These are phyloP conservation scores for Chrosomus eos DNA, from an alignment of 2,797 vertebrate genomes.

Conservation along the genomic window DNA sequence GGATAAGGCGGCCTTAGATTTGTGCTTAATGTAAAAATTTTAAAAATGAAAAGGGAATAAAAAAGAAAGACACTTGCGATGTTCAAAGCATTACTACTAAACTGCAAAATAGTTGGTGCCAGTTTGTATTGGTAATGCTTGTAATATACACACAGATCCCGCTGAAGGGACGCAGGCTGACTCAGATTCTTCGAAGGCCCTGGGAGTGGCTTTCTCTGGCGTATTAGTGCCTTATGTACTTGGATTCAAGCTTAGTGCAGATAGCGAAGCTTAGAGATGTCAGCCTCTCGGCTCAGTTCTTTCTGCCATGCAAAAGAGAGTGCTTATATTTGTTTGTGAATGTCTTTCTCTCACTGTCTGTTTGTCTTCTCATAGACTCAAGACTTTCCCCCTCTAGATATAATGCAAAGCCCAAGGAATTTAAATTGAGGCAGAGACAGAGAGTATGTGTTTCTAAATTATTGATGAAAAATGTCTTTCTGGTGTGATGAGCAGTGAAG, in stretches of 20 bases:
- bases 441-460: not conserved
- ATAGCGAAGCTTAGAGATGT: slow-evolving; percentile 18
- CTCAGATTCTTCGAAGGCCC: slow-evolving; percentile 27
- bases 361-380: slow-evolving; percentile 20
- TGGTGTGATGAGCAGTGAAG: slow-evolving; percentile 14
- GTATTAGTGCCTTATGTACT: slow-evolving; percentile 18
- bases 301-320: slow-evolving; percentile 17
- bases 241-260: slow-evolving; percentile 11
- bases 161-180: slow-evolving; percentile 32
- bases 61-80: slow-evolving; percentile 40
- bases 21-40: slow-evolving; percentile 51
- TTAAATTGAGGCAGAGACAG: not conserved
- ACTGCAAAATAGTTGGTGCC: slow-evolving; percentile 19
- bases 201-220: slow-evolving; percentile 3
- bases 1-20: slow-evolving; percentile 46
- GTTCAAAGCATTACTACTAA: slow-evolving; percentile 30
- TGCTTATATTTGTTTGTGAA: slow-evolving; percentile 38
- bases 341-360: slow-evolving; percentile 27
- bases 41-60: slow-evolving; percentile 39
- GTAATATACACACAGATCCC: slow-evolving; percentile 37
- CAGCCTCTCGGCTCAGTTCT: slow-evolving; percentile 23
- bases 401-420: slow-evolving; percentile 6
- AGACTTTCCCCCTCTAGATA: slow-evolving; percentile 21
- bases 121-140: slow-evolving; percentile 22
- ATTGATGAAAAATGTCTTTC: slow-evolving; percentile 7